These are phyloP conservation scores for Python bivittatus DNA, from an alignment of 2,113 vertebrate genomes.

Conservation along the genomic window DNA sequence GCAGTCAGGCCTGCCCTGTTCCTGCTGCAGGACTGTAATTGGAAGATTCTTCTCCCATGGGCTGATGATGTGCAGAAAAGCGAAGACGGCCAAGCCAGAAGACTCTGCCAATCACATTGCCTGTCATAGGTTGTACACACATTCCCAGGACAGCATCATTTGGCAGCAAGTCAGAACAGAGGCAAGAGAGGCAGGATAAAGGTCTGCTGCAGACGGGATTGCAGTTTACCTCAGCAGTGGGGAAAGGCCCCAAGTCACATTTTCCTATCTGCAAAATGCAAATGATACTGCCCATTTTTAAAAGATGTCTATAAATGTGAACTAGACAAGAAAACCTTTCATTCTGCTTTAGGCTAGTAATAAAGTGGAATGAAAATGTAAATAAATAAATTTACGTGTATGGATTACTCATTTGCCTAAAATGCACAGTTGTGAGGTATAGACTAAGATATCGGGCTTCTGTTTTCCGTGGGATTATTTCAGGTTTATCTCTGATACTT, in stretches of 20 bases:
- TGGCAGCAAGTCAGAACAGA: neutral
- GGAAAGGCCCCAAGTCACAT: neutral
- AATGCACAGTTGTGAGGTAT: neutral
- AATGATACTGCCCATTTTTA: neutral
- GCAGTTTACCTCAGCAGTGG: neutral
- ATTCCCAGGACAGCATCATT: neutral
- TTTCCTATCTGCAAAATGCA: neutral
- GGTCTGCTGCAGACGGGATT: neutral
- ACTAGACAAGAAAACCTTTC: neutral
- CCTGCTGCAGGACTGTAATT: neutral
- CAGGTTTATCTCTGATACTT: neutral
- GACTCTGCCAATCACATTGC: neutral
- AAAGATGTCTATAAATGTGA: neutral
- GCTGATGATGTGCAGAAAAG: neutral
- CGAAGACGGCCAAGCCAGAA: neutral
- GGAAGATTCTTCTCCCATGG: neutral
- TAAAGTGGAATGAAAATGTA: neutral
- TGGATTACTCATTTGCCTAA: neutral
- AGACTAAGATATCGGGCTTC: neutral
- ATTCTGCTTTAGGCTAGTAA: neutral
- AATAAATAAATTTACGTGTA: neutral
- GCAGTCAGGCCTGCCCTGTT: neutral
- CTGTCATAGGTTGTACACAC: neutral
- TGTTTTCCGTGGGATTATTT: neutral
- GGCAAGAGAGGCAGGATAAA: neutral